Conservation (phyloP, 2,888 invertebrate species). For the Lepas anatifera region DNA sequence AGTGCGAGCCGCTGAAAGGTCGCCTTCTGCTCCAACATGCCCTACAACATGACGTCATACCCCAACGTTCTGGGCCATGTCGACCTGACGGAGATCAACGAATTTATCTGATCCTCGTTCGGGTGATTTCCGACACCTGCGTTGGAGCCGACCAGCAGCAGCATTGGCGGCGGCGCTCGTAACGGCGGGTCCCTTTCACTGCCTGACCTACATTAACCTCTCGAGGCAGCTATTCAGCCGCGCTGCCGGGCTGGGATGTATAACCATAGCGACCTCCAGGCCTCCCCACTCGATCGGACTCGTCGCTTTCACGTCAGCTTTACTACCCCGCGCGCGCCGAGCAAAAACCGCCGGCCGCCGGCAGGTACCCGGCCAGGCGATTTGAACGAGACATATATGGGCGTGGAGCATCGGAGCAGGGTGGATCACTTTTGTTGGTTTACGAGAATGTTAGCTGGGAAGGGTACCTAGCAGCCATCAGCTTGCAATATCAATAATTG, state of each 20-base stretch:
- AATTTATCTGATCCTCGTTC: conserved; percentile 67
- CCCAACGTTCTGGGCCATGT: conserved; percentile 64
- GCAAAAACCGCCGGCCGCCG: no score
- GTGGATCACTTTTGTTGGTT: no score
- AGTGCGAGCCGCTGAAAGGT: conserved; percentile 28
- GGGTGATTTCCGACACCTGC: conserved; percentile 31
- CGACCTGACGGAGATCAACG: conserved; percentile 49
- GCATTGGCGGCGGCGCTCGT: background rate
- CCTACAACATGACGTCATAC: conserved; percentile 68
- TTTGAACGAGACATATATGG: no score
- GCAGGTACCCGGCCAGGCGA: no score
- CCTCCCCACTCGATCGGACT: background rate
- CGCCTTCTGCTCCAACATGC: conserved; percentile 38
- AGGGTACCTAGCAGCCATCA: no score
- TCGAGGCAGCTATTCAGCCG: background rate
- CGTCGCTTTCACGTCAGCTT: background rate
- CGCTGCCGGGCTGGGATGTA: background rate
- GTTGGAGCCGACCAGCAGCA: no score
- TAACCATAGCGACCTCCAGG: background rate
- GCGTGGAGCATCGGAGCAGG: no score
- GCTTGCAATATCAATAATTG: no score
- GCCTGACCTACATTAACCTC: background rate
- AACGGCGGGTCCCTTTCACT: background rate
- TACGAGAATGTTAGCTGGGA: no score
- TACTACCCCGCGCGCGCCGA: no score